A percentile compares a stretch with the other conserved stretches of the same genome.
These are phyloP conservation scores for Microplitis mediator DNA, from an alignment of 1,140 invertebrate genomes.

Conservation along the genomic window DNA sequence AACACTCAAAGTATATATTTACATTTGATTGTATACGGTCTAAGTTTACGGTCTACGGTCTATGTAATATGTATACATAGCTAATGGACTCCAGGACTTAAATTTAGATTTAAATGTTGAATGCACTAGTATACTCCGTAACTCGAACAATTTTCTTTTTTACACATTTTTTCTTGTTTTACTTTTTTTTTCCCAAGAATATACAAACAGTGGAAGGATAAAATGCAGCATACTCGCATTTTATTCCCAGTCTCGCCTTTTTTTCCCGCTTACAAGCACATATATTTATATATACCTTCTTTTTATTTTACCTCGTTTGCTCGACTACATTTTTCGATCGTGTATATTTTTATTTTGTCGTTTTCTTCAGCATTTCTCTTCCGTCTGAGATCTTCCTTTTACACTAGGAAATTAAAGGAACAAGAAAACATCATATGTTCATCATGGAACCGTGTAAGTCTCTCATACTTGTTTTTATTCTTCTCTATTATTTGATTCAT, in stretches of 20 bases:
- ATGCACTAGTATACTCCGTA: slow-evolving; percentile 17
- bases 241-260: not conserved
- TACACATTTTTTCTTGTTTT: too few species aligned
- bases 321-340: not conserved
- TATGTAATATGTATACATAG: slow-evolving; percentile 15
- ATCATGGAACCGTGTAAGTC: too few species aligned
- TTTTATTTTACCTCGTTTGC: slow-evolving; percentile 20
- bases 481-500: too few species aligned
- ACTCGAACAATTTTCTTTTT: not conserved
- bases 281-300: not conserved
- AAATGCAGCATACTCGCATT: slow-evolving; percentile 3
- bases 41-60: not conserved
- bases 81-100: slow-evolving; percentile 41
- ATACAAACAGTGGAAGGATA: not conserved
- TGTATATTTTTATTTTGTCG: not conserved
- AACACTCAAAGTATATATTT: not conserved
- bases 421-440: too few species aligned
- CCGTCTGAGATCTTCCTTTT: not conserved
- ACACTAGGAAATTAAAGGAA: too few species aligned
- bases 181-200: too few species aligned
- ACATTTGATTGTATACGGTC: not conserved
- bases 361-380: not conserved
- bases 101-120: slow-evolving; percentile 46
- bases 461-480: too few species aligned
- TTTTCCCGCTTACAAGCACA: not conserved